Conservation (phyloP, 2,113 vertebrate genomes). For the Ibidorhyncha struthersii region DNA sequence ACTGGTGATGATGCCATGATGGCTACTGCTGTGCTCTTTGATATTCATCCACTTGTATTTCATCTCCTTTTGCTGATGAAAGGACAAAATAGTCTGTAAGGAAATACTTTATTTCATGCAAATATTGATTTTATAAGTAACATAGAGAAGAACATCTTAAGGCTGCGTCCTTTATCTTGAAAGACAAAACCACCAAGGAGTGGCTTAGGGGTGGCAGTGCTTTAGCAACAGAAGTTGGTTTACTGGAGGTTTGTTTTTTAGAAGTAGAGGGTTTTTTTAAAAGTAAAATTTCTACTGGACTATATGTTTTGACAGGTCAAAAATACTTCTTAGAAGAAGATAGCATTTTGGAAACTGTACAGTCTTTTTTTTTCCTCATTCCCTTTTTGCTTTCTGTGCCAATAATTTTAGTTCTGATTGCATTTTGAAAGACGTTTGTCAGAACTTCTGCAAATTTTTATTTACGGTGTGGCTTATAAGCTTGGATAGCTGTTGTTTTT, state of each 20-base stretch:
- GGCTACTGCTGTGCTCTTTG: slow-evolving; percentile 33
- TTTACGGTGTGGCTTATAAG: slow-evolving; percentile 42
- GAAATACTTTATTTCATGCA: slow-evolving; percentile 42
- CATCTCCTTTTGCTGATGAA: slow-evolving; percentile 40
- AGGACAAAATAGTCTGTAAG: slow-evolving; percentile 11
- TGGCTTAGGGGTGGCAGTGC: neutral
- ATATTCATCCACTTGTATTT: slow-evolving; percentile 4
- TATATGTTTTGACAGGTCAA: slow-evolving; percentile 51
- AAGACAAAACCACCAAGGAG: slow-evolving; percentile 39
- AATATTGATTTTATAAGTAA: slow-evolving; percentile 25
- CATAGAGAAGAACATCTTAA: neutral
- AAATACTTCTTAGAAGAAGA: slow-evolving; percentile 57
- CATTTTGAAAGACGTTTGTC: slow-evolving; percentile 49
- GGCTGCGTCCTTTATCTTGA: neutral
- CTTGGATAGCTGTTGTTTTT: slow-evolving; percentile 43
- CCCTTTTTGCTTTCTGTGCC: slow-evolving; percentile 70
- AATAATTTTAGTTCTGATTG: slow-evolving; percentile 60
- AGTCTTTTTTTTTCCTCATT: slow-evolving; percentile 44
- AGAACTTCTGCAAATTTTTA: slow-evolving; percentile 28
- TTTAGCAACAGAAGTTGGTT: slow-evolving; percentile 25
- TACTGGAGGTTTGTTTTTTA: neutral
- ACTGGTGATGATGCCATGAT: neutral
- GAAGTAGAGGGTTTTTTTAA: neutral
- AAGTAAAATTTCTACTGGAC: slow-evolving; percentile 64
- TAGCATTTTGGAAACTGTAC: slow-evolving; percentile 58